These are phyloP conservation scores for Morpho deidamia DNA, from an alignment of 2,888 invertebrate genomes.

Conservation along the genomic window DNA sequence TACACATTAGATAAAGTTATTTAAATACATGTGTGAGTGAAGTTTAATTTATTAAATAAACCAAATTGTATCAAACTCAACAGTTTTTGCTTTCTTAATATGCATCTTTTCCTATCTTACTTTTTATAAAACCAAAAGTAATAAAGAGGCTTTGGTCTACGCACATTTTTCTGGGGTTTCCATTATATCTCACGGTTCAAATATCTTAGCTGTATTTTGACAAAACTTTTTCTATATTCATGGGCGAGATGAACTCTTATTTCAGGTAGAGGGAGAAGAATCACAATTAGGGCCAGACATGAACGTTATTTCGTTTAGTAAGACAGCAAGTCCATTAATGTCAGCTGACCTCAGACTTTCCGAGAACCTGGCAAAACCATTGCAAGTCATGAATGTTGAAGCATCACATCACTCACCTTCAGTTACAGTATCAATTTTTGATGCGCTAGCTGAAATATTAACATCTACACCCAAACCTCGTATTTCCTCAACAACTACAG, in stretches of 20 bases:
- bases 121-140: constrained; percentile 45
- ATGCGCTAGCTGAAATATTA: constrained; percentile 78
- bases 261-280: constrained; percentile 78
- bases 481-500: constrained; percentile 61
- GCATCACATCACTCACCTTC: constrained; percentile 76
- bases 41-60: constrained; percentile 22
- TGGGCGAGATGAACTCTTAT: constrained; percentile 77
- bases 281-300: constrained; percentile 72
- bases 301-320: constrained; percentile 72
- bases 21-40: neutral
- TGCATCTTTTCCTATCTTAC: constrained; percentile 25
- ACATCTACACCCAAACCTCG: constrained; percentile 69
- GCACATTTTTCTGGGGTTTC: constrained; percentile 45
- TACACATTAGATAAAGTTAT: no score
- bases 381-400: constrained; percentile 75
- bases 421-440: constrained; percentile 78
- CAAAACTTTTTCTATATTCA: constrained; percentile 53
- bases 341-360: constrained; percentile 71
- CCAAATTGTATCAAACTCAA: constrained; percentile 25
- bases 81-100: constrained; percentile 3
- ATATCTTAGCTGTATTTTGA: constrained; percentile 12
- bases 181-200: constrained; percentile 26
- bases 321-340: constrained; percentile 67
- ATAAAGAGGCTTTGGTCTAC: constrained; percentile 77
- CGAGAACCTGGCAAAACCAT: constrained; percentile 66